Conservation (phyloP, 2,113 vertebrate genomes). For the Coptodon rendalli region DNA sequence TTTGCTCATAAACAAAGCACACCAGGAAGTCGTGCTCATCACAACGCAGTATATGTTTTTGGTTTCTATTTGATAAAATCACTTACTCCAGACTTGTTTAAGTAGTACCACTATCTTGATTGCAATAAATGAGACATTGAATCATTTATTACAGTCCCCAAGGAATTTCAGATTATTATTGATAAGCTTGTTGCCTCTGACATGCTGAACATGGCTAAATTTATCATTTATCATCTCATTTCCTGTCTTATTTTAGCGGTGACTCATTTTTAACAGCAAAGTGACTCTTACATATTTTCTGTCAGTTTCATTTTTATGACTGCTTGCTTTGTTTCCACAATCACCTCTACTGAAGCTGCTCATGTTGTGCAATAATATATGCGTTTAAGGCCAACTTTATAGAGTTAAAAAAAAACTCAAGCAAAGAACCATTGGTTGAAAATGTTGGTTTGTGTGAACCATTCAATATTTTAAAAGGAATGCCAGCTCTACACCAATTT, state of each 20-base stretch:
- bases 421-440: neutral
- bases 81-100: neutral
- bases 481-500: neutral
- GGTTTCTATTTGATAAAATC: neutral
- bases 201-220: neutral
- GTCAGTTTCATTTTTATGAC: neutral
- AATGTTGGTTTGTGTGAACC: neutral
- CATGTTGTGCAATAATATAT: neutral
- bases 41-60: neutral
- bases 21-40: neutral
- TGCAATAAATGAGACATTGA: neutral
- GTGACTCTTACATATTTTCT: neutral
- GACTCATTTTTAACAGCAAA: neutral
- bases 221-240: neutral
- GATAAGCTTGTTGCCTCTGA: neutral
- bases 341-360: neutral
- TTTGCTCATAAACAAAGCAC: neutral
- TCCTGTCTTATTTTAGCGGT: neutral
- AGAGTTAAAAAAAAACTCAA: neutral
- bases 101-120: neutral
- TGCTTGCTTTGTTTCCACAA: neutral
- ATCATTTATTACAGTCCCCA: neutral
- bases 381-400: neutral
- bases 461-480: neutral
- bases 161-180: neutral